Conservation (phyloP, 2,113 vertebrate species). For the Solenodon paradoxus region DNA sequence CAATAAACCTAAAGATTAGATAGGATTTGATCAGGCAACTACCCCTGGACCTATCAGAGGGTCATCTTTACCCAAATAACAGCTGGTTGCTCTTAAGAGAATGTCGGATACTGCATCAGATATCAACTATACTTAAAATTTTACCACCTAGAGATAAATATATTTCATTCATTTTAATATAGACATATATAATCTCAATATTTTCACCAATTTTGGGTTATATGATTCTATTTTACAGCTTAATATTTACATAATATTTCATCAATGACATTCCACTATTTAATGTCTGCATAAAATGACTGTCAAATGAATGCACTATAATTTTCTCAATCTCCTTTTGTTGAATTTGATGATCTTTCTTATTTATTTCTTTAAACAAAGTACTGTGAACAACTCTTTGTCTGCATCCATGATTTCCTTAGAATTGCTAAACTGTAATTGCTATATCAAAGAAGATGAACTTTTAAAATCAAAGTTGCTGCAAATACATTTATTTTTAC, state of each 20-base stretch:
- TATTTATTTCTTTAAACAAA: background rate
- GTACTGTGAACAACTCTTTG: background rate
- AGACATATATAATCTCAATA: background rate
- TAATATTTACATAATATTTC: too few species aligned
- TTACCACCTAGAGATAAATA: background rate
- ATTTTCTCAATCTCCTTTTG: background rate
- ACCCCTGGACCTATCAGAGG: background rate
- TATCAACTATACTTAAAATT: background rate
- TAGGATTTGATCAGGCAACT: background rate
- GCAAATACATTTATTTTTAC: background rate
- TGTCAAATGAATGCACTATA: background rate
- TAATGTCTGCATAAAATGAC: background rate
- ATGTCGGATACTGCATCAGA: background rate
- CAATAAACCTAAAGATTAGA: background rate
- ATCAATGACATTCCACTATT: background rate
- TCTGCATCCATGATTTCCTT: background rate
- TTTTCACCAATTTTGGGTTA: background rate
- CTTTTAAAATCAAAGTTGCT: background rate
- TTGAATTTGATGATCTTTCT: background rate
- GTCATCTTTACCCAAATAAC: background rate
- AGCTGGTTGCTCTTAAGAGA: background rate
- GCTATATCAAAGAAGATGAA: background rate
- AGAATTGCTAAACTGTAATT: constrained; percentile 14
- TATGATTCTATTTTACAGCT: background rate
- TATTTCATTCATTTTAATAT: background rate